Evolutionary conservation across 2,797 vertebrate species (phyloP), one percentile per base, ranked within the genome.

Genomic region (Sebastes hubbsi): DNA sequence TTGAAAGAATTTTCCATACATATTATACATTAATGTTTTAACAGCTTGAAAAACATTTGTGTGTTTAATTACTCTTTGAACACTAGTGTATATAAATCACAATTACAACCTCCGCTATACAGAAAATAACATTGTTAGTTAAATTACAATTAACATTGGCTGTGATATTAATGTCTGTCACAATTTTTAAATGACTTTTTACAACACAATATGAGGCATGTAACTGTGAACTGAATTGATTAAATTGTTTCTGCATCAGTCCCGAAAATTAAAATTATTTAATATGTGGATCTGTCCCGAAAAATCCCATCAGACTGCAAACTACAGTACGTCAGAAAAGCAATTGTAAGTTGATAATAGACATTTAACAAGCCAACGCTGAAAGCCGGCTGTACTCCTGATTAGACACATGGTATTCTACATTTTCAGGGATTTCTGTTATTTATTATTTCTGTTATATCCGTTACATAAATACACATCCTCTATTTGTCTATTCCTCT

Each of bases 191-290:
- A 38, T 38, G 12, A 38, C 12, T 38, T 38, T 38, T 78, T 54
- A 32, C 55, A 71, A 22, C 18, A 52, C 4, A 7, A 7, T 36
- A 30, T 54, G 38, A 68, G 56, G 13, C 71, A 74, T 29, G 66
- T 68, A 72, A 64, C 59, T 78, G 54, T 66, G 63, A 79, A 24
- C 54, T 64, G 10, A 71, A 58, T 25, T 74, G 59, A 87, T 79
- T 73, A 58, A 38, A 82, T 27, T 71, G 42, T 64, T 11, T 61
- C 32, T 36, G 62, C 62, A 54, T 70, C 25, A 38, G 22, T 52
- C 25, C 13, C 4, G 9, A 68, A 74, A 83, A 76, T 55, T 11
- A 12, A 27, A 61, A 46, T 72, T 22, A 71, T 77, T 78, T 24
- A 77, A 76, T 71, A 63, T 60, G 60, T 77, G 60, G 25, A 78